These are phyloP conservation scores for Periophthalmus magnuspinnatus DNA, from an alignment of 2,797 vertebrate species.

Conservation along the genomic window DNA sequence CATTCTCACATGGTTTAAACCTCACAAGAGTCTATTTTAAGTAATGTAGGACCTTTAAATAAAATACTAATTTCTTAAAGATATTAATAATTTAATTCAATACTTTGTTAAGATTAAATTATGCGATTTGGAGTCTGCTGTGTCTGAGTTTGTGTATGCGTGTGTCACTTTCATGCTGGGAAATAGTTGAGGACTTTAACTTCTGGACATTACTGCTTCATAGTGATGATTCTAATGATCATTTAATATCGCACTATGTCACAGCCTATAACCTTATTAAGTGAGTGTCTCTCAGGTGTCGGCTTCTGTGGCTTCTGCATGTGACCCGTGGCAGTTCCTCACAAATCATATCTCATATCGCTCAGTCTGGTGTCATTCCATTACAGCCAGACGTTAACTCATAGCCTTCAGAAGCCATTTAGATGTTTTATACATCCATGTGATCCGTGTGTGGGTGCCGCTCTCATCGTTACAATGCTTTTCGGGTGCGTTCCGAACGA, in stretches of 20 bases:
- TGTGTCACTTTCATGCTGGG: constrained; percentile 15
- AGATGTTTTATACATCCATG: constrained; percentile 12
- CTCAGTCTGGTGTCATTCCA: constrained; percentile 27
- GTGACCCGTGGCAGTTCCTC: constrained; percentile 19
- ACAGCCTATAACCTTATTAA: constrained; percentile 56
- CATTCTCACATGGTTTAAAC: too few species aligned
- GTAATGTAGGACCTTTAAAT: too few species aligned
- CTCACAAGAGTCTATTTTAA: too few species aligned
- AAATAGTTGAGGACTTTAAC: not conserved
- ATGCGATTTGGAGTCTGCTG: not conserved
- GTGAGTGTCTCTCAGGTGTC: constrained; percentile 55
- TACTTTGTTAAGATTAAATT: not conserved
- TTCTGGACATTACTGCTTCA: constrained; percentile 9
- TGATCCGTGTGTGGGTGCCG: constrained; percentile 24
- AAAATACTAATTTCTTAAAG: too few species aligned
- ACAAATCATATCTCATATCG: constrained; percentile 18
- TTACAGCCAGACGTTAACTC: constrained; percentile 23
- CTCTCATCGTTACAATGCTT: constrained; percentile 32
- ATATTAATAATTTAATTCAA: too few species aligned
- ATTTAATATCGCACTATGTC: constrained; percentile 59
- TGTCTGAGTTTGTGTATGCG: constrained; percentile 15
- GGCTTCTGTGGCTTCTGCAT: constrained; percentile 47
- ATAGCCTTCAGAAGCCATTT: constrained; percentile 18
- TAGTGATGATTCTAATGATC: constrained; percentile 38
- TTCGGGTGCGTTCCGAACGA: constrained; percentile 47